These are phyloP conservation scores for Xylota segnis DNA, from an alignment of 2,888 invertebrate genomes.

Conservation along the genomic window DNA sequence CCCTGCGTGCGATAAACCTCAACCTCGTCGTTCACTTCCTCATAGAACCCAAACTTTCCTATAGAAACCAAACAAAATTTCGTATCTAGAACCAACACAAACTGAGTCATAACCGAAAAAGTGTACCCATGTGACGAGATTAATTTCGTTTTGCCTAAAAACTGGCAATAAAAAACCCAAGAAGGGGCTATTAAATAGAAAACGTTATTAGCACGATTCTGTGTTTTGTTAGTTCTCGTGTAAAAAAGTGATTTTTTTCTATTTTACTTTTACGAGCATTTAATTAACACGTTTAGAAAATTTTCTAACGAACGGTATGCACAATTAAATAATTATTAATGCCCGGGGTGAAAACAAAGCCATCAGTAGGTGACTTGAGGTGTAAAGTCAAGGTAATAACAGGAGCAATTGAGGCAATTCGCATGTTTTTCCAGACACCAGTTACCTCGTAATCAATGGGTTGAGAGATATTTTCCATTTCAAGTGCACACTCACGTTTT, in stretches of 20 bases:
- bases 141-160: background rate
- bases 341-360: background rate
- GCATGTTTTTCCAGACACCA: background rate
- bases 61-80: background rate
- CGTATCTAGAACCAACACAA: background rate
- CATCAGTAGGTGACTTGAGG: background rate
- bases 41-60: background rate
- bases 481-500: background rate
- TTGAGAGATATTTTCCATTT: background rate
- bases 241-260: background rate
- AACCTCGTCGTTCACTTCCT: background rate
- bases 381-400: slow-evolving; percentile 4
- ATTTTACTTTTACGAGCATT: background rate
- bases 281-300: background rate
- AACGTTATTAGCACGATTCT: slow-evolving; percentile 5
- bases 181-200: slow-evolving; percentile 11
- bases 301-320: background rate
- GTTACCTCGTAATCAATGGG: background rate
- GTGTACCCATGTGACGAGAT: background rate
- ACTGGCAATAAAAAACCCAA: background rate
- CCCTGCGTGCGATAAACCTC: background rate
- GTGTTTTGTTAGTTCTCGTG: background rate
- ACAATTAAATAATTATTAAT: background rate
- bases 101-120: background rate
- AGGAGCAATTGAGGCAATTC: background rate